Conservation (phyloP, 2,113 vertebrate species). For the Panurus biarmicus region DNA sequence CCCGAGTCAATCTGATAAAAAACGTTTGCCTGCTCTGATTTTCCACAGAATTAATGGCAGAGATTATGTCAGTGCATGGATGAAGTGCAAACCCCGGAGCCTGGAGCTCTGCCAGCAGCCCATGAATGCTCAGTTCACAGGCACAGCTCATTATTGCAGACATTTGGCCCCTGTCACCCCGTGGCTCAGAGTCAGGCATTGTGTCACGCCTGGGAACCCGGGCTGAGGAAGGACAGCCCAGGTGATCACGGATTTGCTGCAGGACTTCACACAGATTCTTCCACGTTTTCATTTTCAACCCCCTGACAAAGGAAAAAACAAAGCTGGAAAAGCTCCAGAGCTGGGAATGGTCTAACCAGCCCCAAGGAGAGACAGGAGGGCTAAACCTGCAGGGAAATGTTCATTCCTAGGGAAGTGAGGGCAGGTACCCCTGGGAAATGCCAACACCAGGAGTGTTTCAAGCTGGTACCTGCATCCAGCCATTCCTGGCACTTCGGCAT, state of each 20-base stretch:
- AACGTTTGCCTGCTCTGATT: neutral
- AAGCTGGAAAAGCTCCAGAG: no score
- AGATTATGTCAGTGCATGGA: neutral
- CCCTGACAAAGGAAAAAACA: neutral
- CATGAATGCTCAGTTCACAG: neutral
- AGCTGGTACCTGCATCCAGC: neutral
- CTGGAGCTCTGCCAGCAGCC: neutral
- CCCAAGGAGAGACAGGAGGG: no score
- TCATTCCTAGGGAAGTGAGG: neutral
- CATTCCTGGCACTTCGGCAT: neutral
- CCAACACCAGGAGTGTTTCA: no score
- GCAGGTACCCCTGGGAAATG: neutral
- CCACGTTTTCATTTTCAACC: neutral
- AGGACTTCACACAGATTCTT: neutral
- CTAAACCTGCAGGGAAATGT: neutral
- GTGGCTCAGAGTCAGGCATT: neutral
- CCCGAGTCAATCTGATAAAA: neutral
- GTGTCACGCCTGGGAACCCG: neutral
- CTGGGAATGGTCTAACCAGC: no score
- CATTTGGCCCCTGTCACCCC: neutral
- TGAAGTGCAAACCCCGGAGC: neutral
- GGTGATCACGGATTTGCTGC: neutral
- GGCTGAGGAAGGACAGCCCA: neutral
- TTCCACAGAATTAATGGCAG: neutral
- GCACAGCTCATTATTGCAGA: neutral